Base-by-base conservation (phyloP, 2,797 vertebrate species). In the Erpetoichthys calabaricus region DNA sequence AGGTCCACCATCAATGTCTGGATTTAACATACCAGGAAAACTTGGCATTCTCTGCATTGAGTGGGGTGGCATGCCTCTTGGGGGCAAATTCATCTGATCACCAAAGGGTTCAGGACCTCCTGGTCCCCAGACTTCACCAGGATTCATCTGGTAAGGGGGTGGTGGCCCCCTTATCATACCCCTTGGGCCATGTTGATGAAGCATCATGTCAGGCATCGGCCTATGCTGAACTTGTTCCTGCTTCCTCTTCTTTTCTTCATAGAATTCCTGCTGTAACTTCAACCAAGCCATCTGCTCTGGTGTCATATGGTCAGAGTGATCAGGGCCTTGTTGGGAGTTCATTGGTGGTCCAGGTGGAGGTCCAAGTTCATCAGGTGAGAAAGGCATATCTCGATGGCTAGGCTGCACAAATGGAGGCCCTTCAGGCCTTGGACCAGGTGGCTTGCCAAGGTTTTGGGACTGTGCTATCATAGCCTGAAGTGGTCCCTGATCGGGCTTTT, bases 401-500 rank as follows among this genome's bases (percentile, higher is more conserved):
- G 89, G 89, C 8, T 90, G 91, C 53, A 90, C 92, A 82, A 97
- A 97, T 0, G 91, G 89, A 64, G 89, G 84, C 60, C 89, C 88
- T 63, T 97, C 94, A 61, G 91, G 88, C 74, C 92, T 89, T 66
- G 93, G 86, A 64, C 90, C 92, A 47, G 90, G 88, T 25, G 90
- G 88, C 67, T 96, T 94, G 47, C 94, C 91, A 6, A 98, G 86
- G 75, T 89, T 98, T 84, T 97, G 95, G 66, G 96, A 98, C 70
- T 98, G 95, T 45, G 92, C 91, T 81, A 99, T 96, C 94, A 98
- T 95, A 56, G 96, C 95, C 85, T 99, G 95, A 56, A 98, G 85
- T 0, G 95, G 94, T 56, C 96, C 96, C 63, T 83, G 85, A 77
- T 98, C 96, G 5, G 88, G 59, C 63, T 88, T 88, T 66, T 88